phyloP scores from a whole-genome alignment of 2,797 vertebrate genomes.

The Poecile montanus region DNA sequence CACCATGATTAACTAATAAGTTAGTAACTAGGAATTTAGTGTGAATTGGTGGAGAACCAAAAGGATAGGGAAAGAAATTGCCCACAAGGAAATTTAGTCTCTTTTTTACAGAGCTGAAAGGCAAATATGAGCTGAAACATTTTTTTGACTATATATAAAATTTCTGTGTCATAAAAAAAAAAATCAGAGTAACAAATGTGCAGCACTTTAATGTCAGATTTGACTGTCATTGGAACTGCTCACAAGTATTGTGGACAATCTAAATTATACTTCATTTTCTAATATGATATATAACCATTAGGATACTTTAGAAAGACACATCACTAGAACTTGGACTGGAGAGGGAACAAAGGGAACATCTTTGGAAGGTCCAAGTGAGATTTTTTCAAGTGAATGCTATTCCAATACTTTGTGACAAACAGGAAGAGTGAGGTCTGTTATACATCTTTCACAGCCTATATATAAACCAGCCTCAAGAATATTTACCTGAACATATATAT shows the following conservation, averaged over 20 bases:
- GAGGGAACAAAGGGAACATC: constrained; percentile 45
- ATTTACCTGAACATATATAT: constrained; percentile 54
- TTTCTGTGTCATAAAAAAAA: constrained; percentile 1
- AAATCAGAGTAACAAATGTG: constrained; percentile 65
- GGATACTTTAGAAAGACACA: constrained; percentile 69
- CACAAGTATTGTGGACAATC: constrained; percentile 65
- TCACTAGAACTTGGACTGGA: constrained; percentile 53
- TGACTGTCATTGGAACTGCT: constrained; percentile 69
- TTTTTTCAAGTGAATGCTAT: constrained; percentile 58
- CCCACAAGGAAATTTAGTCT: background rate
- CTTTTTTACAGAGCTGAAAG: background rate
- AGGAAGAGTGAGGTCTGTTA: constrained; percentile 49
- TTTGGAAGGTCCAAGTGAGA: constrained; percentile 56
- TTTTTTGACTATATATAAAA: constrained; percentile 24
- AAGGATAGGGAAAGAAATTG: constrained; percentile 2
- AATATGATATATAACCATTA: constrained; percentile 62
- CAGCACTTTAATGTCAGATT: constrained; percentile 72
- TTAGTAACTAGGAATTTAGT: constrained; percentile 3
- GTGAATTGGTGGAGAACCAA: background rate
- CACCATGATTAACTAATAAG: background rate
- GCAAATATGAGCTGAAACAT: constrained; percentile 10
- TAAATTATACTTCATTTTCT: constrained; percentile 65
- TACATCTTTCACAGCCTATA: constrained; percentile 39
- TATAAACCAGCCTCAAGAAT: constrained; percentile 51
- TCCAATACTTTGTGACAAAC: constrained; percentile 43